phyloP scores from a whole-genome alignment of 2,113 vertebrate genomes.

The Tetrao urogallus region DNA sequence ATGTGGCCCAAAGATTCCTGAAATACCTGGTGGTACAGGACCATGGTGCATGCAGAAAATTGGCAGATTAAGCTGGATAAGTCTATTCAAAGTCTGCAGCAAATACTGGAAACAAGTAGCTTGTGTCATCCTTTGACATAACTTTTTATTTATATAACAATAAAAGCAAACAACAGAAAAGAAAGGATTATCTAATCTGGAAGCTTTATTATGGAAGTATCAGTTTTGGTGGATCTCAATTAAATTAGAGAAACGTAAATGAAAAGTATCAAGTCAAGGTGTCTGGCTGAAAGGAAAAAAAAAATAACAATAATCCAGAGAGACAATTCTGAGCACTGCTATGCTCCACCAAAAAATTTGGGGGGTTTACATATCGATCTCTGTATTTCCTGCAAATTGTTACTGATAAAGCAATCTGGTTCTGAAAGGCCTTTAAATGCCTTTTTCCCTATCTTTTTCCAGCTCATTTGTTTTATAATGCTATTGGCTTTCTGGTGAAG shows the following conservation, averaged over 20 bases:
- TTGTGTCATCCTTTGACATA: background rate
- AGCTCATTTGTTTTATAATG: background rate
- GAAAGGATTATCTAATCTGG: background rate
- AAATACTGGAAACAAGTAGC: background rate
- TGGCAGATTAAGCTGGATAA: accelerated
- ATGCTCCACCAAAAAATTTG: background rate
- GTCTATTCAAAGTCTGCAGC: background rate
- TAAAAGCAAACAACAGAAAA: accelerated
- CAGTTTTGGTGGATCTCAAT: background rate
- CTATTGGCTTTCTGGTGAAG: background rate
- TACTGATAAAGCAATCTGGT: background rate
- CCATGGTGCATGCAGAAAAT: background rate
- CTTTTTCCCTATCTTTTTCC: background rate
- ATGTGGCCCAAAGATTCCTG: background rate
- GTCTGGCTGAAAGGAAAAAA: background rate
- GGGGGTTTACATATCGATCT: background rate
- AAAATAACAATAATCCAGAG: too few species aligned
- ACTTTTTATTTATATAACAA: background rate
- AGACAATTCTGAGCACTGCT: background rate
- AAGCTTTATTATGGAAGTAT: background rate
- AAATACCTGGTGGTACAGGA: background rate
- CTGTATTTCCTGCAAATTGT: background rate
- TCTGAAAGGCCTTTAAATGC: background rate
- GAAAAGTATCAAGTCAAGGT: background rate
- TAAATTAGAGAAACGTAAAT: background rate